A percentile compares a stretch with the other conserved stretches of the same genome.
phyloP scores from a whole-genome alignment of 2,888 invertebrate species.

The Drosophila eohydei region DNA sequence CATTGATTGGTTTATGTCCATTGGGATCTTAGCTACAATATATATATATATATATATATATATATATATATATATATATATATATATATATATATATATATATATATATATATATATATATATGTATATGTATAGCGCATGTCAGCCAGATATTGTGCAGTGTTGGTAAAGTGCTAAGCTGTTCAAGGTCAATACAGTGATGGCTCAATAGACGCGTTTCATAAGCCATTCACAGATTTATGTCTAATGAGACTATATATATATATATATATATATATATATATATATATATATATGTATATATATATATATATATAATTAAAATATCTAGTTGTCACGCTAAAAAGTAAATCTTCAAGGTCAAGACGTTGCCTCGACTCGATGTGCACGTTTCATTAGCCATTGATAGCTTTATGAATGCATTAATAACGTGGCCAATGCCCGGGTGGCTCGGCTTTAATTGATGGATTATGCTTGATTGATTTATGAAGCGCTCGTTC shows the following conservation, averaged over 20 bases:
- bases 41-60: neutral
- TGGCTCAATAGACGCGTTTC: neutral
- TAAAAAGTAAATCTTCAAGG: constrained; percentile 26
- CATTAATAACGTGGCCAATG: constrained; percentile 47
- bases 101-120: neutral
- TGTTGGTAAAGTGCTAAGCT: neutral
- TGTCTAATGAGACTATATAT: neutral
- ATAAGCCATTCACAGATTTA: neutral
- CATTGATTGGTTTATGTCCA: constrained; percentile 12
- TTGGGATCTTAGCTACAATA: neutral
- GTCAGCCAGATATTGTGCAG: neutral
- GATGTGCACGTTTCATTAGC: constrained; percentile 59
- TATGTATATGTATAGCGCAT: no score
- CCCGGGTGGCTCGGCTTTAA: constrained; percentile 36
- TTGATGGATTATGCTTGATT: constrained; percentile 68
- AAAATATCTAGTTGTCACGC: no score
- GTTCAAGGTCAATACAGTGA: neutral
- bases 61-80: no score
- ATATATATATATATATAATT: neutral
- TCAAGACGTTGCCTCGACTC: constrained; percentile 36
- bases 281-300: neutral
- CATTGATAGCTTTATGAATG: constrained; percentile 64
- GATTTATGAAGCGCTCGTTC: constrained; percentile 56
- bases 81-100: neutral
- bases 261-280: neutral